Evolutionary conservation across 2,888 invertebrate species (phyloP), one percentile per base, ranked within the genome.

Genomic region (Tridacna gigas): DNA sequence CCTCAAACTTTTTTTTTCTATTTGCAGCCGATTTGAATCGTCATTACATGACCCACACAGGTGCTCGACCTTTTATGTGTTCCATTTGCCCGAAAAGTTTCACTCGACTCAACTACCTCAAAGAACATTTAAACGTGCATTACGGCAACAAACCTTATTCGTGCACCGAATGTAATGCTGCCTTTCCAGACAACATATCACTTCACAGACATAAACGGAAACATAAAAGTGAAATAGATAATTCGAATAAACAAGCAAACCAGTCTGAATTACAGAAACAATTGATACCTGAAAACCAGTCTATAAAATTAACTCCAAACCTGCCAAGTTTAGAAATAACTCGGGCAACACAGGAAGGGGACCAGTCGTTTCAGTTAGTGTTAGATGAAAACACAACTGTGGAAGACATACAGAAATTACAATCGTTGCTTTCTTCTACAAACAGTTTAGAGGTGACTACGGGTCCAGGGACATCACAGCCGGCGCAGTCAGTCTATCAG

Each of bases 61-160:
- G 94, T 0, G 94, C 94, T 75, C 89, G 94, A 61, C 95, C 95
- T 2, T 95, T 91, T 88, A 80, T 90, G 11, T 95, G 95, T 89
- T 89, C 91, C 25, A 80, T 93, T 37, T 95, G 95, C 85, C 92
- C 92, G 0, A 94, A 94, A 86, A 93, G 93, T 9, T 95, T 95
- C 88, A 95, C 95, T 25, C 88, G 95, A 25, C 92, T 93, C 51
- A 94, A 95, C 84, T 94, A 95, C 67, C 90, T 95, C 18, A 94
- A 94, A 65, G 95, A 95, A 83, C 95, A 95, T 87, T 92, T 92
- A 89, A 95, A 95, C 84, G 82, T 93, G 1, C 95, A 95, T 85
- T 93, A 91, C 69, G 94, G 94, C 7, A 85, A 91, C 18, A 94
- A 92, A 77, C 95, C 95, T 0, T 95, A 94, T 81, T 79, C 89